Conservation (phyloP, 2,888 invertebrate genomes). For the Protonemura montana region DNA sequence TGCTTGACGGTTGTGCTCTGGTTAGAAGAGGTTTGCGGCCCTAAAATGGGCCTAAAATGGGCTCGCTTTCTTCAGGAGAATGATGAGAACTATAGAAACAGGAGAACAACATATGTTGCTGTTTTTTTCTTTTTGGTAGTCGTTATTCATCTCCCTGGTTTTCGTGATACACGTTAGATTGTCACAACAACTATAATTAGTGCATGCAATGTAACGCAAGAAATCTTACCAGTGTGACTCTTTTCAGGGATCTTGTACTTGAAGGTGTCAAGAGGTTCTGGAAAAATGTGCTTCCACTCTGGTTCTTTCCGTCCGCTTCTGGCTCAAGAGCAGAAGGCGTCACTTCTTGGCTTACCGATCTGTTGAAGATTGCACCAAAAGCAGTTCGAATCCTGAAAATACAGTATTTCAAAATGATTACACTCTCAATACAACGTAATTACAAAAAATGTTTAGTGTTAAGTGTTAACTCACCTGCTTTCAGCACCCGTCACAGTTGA, state of each 20-base stretch:
- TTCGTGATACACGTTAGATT: too few species aligned
- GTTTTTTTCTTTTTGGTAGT: too few species aligned
- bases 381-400: conserved; percentile 78
- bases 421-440: too few species aligned
- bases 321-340: conserved; percentile 73
- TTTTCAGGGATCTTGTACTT: conserved; percentile 81
- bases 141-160: too few species aligned
- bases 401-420: too few species aligned
- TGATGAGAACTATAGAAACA: too few species aligned
- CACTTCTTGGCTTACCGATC: conserved; percentile 85
- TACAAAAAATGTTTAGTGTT: not conserved
- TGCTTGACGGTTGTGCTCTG: too few species aligned
- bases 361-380: conserved; percentile 90
- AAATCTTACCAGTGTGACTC: conserved; percentile 82
- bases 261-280: conserved; percentile 59
- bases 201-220: not conserved
- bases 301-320: conserved; percentile 54
- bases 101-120: too few species aligned
- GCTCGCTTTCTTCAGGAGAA: too few species aligned
- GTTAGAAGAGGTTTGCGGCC: too few species aligned
- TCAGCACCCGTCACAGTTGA: conserved; percentile 90
- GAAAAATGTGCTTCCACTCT: not conserved
- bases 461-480: conserved; percentile 64
- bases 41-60: too few species aligned
- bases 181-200: too few species aligned